phyloP scores from a whole-genome alignment of 1,140 invertebrate species.

The Aleiodes sp. region DNA sequence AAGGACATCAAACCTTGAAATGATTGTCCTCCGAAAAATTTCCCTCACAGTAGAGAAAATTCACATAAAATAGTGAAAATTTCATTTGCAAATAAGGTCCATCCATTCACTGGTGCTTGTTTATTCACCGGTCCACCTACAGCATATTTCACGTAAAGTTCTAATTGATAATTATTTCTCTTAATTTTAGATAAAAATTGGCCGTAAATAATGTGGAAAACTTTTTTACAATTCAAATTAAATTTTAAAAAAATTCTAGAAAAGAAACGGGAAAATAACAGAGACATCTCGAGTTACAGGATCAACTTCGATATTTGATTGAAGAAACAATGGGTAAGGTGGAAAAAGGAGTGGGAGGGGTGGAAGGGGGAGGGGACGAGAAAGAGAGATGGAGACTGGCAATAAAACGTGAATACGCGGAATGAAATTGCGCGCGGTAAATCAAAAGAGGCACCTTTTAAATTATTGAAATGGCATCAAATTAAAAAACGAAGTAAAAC shows the following conservation, averaged over 20 bases:
- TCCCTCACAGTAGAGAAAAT: too few relatives aligned
- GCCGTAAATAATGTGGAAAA: background rate
- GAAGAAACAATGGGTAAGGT: constrained; percentile 10
- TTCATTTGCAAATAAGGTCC: too few relatives aligned
- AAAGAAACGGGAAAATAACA: background rate
- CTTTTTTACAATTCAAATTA: background rate
- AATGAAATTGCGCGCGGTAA: constrained; percentile 24
- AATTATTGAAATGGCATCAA: constrained; percentile 38
- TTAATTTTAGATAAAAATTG: background rate
- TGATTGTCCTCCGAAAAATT: too few relatives aligned
- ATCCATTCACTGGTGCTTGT: too few relatives aligned
- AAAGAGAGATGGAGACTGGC: background rate
- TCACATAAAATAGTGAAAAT: too few relatives aligned
- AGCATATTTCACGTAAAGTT: too few relatives aligned
- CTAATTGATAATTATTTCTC: too few relatives aligned
- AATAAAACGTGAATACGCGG: background rate
- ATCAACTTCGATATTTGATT: constrained; percentile 21
- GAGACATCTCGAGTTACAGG: constrained; percentile 5
- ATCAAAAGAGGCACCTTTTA: constrained; percentile 34
- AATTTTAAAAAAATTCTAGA: background rate
- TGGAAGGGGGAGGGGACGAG: too few relatives aligned
- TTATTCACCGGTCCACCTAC: too few relatives aligned
- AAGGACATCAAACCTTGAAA: too few relatives aligned
- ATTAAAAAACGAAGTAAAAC: constrained; percentile 30
- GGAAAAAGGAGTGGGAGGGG: too few relatives aligned